Evolutionary conservation across 2,113 vertebrate species (phyloP).

Genomic region (Paramisgurnus dabryanus): DNA sequence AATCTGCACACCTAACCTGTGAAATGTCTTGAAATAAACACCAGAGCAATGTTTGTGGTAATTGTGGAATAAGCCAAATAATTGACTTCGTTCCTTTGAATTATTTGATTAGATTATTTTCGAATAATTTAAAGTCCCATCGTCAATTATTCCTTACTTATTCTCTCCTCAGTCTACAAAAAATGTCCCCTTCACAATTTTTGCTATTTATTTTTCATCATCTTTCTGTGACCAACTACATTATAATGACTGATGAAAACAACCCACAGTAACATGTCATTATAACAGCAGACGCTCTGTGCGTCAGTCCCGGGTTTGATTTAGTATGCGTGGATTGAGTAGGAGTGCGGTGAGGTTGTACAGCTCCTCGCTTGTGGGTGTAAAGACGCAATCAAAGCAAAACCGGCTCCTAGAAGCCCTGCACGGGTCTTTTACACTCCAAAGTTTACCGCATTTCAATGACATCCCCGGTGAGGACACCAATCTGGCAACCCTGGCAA

Average conservation of each 20-base stretch:
- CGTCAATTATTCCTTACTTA: too few relatives aligned
- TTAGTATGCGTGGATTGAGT: not conserved
- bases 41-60: too few relatives aligned
- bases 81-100: too few relatives aligned
- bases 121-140: too few relatives aligned
- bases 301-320: conserved; percentile 14
- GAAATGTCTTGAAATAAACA: too few relatives aligned
- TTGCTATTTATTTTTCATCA: not conserved
- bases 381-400: conserved; percentile 22
- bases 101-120: too few relatives aligned
- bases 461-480: conserved; percentile 15
- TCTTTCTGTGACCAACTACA: not conserved
- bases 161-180: not conserved
- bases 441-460: conserved; percentile 31
- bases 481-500: conserved; percentile 43
- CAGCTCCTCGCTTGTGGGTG: conserved; percentile 17
- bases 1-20: too few relatives aligned
- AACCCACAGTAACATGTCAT: conserved; percentile 8
- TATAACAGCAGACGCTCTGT: conserved; percentile 16
- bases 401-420: not conserved
- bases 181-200: not conserved
- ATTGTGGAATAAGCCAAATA: too few relatives aligned
- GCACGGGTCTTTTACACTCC: conserved; percentile 12
- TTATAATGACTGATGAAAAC: conserved; percentile 19
- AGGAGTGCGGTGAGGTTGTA: not conserved